A percentile compares a stretch with the other conserved stretches of the same genome.
Conservation (phyloP, 2,888 invertebrate genomes). For the Drosophila diplacantha region DNA sequence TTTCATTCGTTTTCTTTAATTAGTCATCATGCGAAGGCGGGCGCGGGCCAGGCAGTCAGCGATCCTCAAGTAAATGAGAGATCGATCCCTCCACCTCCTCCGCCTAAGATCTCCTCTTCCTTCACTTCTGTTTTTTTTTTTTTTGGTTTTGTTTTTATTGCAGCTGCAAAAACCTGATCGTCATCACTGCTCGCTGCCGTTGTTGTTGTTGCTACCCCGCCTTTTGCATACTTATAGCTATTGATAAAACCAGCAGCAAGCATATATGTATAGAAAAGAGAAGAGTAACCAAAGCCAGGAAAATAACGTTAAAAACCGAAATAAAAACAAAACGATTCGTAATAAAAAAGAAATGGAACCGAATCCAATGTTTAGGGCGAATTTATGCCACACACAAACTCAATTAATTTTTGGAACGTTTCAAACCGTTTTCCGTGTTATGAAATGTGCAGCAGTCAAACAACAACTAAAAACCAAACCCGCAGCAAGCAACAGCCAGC, state of each 20-base stretch:
- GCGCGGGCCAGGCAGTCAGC: not conserved
- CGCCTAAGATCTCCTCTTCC: conserved; percentile 15
- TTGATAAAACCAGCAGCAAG: conserved; percentile 35
- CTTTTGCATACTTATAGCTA: conserved; percentile 27
- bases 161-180: conserved; percentile 47
- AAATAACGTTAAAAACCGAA: conserved; percentile 5
- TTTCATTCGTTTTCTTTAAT: conserved; percentile 17
- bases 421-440: conserved; percentile 33
- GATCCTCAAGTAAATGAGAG: conserved; percentile 18
- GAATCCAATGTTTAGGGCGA: not conserved
- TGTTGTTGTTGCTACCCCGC: conserved; percentile 29
- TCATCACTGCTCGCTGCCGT: conserved; percentile 29
- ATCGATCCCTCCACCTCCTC: conserved; percentile 2
- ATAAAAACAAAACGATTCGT: not conserved
- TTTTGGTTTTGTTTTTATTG: conserved; percentile 15
- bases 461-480: conserved; percentile 37
- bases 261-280: conserved; percentile 5
- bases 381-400: conserved; percentile 14
- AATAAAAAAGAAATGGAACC: not conserved
- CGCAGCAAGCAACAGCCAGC: conserved; percentile 15
- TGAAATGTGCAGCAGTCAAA: conserved; percentile 42
- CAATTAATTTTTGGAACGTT: conserved; percentile 23
- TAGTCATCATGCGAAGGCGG: conserved; percentile 19
- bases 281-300: conserved; percentile 9
- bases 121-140: not conserved